Conservation (phyloP, 1,140 invertebrate genomes). For the Charaxes varanes region DNA sequence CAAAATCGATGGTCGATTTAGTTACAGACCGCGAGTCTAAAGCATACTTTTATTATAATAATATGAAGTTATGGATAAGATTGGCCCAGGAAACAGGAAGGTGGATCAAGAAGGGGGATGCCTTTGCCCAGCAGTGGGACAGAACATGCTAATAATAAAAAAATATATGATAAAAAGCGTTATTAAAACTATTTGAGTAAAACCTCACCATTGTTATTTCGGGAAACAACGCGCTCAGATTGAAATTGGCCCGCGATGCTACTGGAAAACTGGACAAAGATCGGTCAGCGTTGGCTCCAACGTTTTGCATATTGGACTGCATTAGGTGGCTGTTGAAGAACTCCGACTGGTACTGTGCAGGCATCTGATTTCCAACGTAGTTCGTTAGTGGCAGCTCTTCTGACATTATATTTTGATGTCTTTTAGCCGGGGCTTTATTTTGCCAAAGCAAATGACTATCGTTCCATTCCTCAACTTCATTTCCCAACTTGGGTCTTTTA, state of each 20-base stretch:
- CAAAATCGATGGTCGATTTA: too few relatives aligned
- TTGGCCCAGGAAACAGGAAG: too few relatives aligned
- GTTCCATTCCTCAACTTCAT: conserved; percentile 58
- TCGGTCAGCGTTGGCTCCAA: conserved; percentile 44
- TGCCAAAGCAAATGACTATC: conserved; percentile 57
- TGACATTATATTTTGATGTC: conserved; percentile 51
- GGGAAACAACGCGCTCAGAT: conserved; percentile 64
- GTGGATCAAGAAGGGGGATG: too few relatives aligned
- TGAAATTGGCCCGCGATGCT: conserved; percentile 60
- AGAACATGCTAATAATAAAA: too few relatives aligned
- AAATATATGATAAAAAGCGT: background rate
- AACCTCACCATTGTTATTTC: conserved; percentile 65
- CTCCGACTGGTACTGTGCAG: conserved; percentile 55
- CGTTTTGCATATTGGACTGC: conserved; percentile 48
- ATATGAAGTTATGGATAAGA: too few relatives aligned
- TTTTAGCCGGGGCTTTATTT: conserved; percentile 46
- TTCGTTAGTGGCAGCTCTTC: conserved; percentile 57
- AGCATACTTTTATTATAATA: too few relatives aligned
- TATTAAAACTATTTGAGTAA: background rate
- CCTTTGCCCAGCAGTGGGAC: too few relatives aligned
- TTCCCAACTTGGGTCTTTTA: conserved; percentile 50
- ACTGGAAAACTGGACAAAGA: conserved; percentile 49
- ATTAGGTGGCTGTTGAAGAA: conserved; percentile 62
- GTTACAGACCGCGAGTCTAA: too few relatives aligned
- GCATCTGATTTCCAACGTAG: conserved; percentile 58